Percentiles rank a stretch among this genome's conserved stretches.
Conservation (phyloP, 92 coral and sea anemone species). For the Desmophyllum pertusum region DNA sequence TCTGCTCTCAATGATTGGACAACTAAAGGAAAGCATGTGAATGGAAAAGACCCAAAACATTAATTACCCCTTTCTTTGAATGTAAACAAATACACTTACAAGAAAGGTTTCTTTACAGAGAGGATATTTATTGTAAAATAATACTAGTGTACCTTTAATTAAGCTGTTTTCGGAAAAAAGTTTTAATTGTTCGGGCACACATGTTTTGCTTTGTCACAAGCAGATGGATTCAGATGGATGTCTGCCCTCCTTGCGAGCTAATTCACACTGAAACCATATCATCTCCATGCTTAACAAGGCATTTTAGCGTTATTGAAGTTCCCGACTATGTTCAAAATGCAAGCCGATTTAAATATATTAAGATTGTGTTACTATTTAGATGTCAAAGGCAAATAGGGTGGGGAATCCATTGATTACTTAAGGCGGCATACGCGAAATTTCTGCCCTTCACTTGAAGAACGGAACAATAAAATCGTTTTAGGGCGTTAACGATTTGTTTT, state of each 20-base stretch:
- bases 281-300: neutral
- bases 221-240: neutral
- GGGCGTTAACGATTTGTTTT: neutral
- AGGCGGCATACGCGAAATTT: neutral
- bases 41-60: conserved; percentile 15
- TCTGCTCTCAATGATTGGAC: neutral
- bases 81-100: conserved; percentile 42
- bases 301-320: neutral
- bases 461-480: neutral
- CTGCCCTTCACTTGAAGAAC: neutral
- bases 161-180: conserved; percentile 3
- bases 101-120: conserved; percentile 25
- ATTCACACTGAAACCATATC: neutral
- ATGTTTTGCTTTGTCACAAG: conserved; percentile 15
- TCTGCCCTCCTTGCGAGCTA: neutral
- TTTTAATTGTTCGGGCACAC: conserved; percentile 36
- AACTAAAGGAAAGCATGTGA: neutral
- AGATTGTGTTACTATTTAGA: neutral
- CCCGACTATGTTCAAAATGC: neutral
- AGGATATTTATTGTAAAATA: conserved; percentile 33
- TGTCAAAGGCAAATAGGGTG: neutral
- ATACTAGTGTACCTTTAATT: conserved; percentile 42
- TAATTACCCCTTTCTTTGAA: conserved; percentile 4
- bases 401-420: neutral
- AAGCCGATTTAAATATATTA: neutral